These are phyloP conservation scores for Eurois occulta DNA, from an alignment of 2,888 invertebrate genomes.

Conservation along the genomic window DNA sequence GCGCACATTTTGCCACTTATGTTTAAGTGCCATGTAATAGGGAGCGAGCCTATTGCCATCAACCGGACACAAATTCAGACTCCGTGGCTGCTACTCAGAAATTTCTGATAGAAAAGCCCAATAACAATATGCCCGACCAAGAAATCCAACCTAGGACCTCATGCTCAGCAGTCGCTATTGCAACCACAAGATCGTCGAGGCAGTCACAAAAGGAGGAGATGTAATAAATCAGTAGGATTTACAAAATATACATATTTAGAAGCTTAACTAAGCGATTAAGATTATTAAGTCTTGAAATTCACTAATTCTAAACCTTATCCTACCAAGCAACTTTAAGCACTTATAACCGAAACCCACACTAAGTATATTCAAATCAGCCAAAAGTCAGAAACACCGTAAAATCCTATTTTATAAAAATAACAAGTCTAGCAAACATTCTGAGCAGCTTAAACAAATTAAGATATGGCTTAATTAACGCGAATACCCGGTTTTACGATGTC, in stretches of 20 bases:
- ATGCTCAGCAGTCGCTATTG: no score
- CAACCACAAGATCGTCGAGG: no score
- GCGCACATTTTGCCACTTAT: no score
- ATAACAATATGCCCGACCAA: no score
- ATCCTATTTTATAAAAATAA: conserved; percentile 31
- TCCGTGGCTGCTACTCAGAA: no score
- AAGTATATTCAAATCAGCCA: conserved; percentile 4
- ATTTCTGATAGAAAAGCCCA: no score
- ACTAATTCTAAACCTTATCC: background rate
- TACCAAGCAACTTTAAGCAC: background rate
- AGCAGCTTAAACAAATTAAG: conserved; percentile 60
- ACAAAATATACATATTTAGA: background rate
- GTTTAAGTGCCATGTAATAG: no score
- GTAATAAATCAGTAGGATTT: background rate
- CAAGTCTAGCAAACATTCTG: conserved; percentile 39
- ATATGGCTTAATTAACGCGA: conserved; percentile 63
- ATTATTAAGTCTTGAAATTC: background rate
- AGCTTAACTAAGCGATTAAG: background rate
- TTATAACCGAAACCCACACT: background rate
- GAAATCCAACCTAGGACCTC: no score
- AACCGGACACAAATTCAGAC: no score
- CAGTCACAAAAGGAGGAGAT: background rate
- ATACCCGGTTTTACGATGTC: conserved; percentile 55
- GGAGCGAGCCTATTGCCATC: no score
- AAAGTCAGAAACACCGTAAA: conserved; percentile 4